phyloP scores from a whole-genome alignment of 2,113 vertebrate species.

The Chionis minor region DNA sequence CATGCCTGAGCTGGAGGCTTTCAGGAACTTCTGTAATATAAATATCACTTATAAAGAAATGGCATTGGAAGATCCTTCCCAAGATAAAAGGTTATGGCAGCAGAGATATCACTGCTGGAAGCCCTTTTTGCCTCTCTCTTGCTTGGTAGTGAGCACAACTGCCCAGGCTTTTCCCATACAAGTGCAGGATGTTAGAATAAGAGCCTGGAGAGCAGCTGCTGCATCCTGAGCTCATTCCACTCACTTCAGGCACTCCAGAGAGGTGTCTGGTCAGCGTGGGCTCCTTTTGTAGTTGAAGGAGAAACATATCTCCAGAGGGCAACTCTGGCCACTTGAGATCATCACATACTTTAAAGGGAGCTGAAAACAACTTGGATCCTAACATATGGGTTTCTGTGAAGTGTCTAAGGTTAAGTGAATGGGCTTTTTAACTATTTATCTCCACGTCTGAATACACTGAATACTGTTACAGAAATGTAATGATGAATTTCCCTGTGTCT shows the following conservation, averaged over 20 bases:
- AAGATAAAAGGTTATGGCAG: neutral
- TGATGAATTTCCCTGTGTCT: neutral
- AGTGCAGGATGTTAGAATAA: neutral
- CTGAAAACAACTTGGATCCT: neutral
- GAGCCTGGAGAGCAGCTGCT: neutral
- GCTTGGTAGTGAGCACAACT: neutral
- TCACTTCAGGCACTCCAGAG: neutral
- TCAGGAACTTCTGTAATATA: neutral
- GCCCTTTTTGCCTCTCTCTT: neutral
- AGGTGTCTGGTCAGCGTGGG: neutral
- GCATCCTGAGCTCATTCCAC: neutral
- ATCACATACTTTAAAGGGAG: neutral
- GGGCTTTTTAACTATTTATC: neutral
- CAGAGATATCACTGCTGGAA: neutral
- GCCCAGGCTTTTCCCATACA: neutral
- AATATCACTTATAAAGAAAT: neutral
- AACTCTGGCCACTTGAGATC: neutral
- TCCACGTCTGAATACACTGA: neutral
- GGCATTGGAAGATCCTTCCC: neutral
- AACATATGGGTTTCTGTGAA: neutral
- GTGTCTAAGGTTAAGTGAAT: conserved; percentile 2
- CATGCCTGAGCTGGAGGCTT: neutral
- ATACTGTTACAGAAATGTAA: neutral
- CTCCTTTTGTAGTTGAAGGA: neutral
- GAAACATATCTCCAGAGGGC: neutral